These are phyloP conservation scores for Pentamera pediparva DNA, from an alignment of 53 echinoderm and acorn worm species.

Conservation along the genomic window DNA sequence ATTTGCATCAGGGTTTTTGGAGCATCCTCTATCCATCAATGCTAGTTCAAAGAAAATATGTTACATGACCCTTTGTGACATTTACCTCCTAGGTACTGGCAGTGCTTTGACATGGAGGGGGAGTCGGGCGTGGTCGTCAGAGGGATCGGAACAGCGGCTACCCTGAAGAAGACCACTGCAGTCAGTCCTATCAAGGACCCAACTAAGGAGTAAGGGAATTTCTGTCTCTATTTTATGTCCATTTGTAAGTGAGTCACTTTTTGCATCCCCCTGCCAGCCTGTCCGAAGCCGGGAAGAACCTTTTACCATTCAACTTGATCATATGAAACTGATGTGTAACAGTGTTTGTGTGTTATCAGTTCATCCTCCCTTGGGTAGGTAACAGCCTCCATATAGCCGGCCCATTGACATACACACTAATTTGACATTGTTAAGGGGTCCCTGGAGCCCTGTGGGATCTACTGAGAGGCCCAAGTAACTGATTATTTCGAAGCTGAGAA, in stretches of 20 bases:
- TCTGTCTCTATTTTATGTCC: too few relatives aligned
- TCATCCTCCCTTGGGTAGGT: too few relatives aligned
- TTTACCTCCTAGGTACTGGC: conserved; percentile 65
- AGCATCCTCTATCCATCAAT: neutral
- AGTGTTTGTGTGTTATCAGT: neutral
- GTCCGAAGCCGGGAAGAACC: neutral
- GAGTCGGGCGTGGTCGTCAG: conserved; percentile 97
- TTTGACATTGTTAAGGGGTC: too few relatives aligned
- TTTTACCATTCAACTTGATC: neutral
- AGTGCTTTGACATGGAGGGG: conserved; percentile 96
- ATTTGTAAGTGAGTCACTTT: too few relatives aligned
- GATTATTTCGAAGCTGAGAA: too few relatives aligned
- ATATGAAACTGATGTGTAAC: too few relatives aligned
- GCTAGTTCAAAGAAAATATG: neutral
- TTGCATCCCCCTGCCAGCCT: too few relatives aligned
- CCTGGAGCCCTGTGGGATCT: too few relatives aligned
- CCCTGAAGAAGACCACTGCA: conserved; percentile 58
- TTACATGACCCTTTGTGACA: neutral
- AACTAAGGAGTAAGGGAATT: neutral
- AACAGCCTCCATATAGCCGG: too few relatives aligned
- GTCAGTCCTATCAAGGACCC: conserved; percentile 77
- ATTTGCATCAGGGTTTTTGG: too few relatives aligned
- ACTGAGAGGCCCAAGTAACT: too few relatives aligned
- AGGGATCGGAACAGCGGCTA: conserved; percentile 88
- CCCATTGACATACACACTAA: too few relatives aligned